These are phyloP conservation scores for Calliphora vicina DNA, from an alignment of 1,140 invertebrate genomes.

Conservation along the genomic window DNA sequence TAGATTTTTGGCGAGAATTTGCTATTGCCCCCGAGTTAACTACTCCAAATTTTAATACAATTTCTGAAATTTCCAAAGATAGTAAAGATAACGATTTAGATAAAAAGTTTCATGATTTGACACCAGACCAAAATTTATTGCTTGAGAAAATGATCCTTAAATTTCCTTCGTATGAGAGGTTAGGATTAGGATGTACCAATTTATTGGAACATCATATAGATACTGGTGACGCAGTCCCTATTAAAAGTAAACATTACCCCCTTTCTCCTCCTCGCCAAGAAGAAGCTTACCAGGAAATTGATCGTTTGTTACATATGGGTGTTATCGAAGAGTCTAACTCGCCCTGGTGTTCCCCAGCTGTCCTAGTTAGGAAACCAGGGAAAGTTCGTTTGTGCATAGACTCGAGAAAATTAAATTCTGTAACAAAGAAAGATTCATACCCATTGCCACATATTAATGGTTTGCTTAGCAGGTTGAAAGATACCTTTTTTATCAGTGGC, in stretches of 20 bases:
- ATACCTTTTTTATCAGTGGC: conserved; percentile 44
- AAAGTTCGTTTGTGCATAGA: conserved; percentile 50
- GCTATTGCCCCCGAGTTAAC: neutral
- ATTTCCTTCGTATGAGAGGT: conserved; percentile 26
- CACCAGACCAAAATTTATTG: neutral
- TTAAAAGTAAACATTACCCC: neutral
- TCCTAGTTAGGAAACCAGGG: no score
- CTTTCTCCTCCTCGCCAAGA: neutral
- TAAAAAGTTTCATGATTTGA: neutral
- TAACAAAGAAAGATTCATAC: conserved; percentile 56
- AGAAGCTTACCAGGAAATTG: neutral
- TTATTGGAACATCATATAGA: no score
- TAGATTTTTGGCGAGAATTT: neutral
- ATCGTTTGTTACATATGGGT: neutral
- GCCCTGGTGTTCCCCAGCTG: conserved; percentile 42
- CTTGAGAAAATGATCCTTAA: neutral
- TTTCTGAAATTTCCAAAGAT: neutral
- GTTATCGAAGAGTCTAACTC: neutral
- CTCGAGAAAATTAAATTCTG: conserved; percentile 55
- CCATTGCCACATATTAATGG: neutral
- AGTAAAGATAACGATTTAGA: neutral
- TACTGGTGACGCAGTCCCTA: neutral
- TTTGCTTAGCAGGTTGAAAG: conserved; percentile 53
- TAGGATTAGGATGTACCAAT: conserved; percentile 27
- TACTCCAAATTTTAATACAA: neutral